Conservation (phyloP, 2,113 vertebrate species). For the Engystomops pustulosus region DNA sequence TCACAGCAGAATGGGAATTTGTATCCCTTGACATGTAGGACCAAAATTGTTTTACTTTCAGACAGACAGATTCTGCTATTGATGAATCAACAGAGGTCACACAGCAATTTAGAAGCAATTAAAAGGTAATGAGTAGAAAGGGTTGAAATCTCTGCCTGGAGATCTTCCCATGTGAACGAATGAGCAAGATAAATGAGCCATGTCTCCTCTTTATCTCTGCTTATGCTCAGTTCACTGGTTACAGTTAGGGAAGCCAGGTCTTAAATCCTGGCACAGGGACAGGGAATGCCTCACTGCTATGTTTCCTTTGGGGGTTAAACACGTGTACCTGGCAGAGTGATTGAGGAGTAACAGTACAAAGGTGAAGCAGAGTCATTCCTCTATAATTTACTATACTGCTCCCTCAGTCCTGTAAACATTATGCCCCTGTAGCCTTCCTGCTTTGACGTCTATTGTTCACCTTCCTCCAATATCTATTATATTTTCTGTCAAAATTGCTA, state of each 20-base stretch:
- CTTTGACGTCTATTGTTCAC: neutral
- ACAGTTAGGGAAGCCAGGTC: constrained; percentile 33
- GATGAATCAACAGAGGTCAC: constrained; percentile 80
- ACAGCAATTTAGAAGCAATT: constrained; percentile 92
- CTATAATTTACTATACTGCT: constrained; percentile 36
- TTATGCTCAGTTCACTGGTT: constrained; percentile 64
- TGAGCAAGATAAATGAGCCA: constrained; percentile 74
- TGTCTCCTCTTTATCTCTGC: constrained; percentile 65
- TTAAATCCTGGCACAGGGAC: constrained; percentile 44
- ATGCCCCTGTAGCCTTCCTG: constrained; percentile 6
- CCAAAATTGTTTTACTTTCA: constrained; percentile 64
- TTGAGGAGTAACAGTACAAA: constrained; percentile 47
- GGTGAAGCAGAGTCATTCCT: constrained; percentile 35
- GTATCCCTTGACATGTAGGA: constrained; percentile 49
- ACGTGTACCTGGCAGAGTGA: constrained; percentile 53
- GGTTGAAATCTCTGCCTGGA: constrained; percentile 82
- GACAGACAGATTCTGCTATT: constrained; percentile 76
- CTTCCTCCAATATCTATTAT: neutral
- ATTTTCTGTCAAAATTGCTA: neutral
- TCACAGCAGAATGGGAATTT: constrained; percentile 50
- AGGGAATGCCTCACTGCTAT: constrained; percentile 19
- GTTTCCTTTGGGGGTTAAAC: constrained; percentile 46
- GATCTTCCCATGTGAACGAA: constrained; percentile 72
- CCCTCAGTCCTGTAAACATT: constrained; percentile 19
- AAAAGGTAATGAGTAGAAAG: constrained; percentile 89